Conservation (phyloP, 2,797 vertebrate species). For the Siniperca scherzeri region DNA sequence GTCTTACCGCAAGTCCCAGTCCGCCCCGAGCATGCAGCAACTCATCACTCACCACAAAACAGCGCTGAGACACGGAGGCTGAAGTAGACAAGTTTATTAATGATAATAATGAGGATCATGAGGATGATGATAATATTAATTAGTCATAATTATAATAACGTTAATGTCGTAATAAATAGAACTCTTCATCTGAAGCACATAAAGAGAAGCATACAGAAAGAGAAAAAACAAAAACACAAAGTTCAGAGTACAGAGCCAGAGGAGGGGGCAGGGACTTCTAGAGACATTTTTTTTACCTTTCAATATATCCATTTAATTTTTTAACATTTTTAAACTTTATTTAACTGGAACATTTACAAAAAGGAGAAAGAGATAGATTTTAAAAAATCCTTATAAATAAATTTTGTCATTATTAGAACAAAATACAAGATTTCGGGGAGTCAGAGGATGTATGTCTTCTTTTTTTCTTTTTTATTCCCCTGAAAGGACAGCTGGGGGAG, state of each 20-base stretch:
- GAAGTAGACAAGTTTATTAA: constrained; percentile 88
- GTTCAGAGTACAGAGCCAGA: constrained; percentile 85
- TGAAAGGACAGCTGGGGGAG: constrained; percentile 61
- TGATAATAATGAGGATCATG: constrained; percentile 86
- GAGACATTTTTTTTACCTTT: constrained; percentile 82
- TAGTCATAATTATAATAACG: constrained; percentile 91
- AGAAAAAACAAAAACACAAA: constrained; percentile 88
- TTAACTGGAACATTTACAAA: constrained; percentile 88
- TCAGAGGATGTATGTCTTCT: constrained; percentile 64
- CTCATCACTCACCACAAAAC: constrained; percentile 69
- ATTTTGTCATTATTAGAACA: constrained; percentile 87
- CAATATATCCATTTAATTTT: constrained; percentile 84
- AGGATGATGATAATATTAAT: constrained; percentile 86
- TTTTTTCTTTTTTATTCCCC: constrained; percentile 48
- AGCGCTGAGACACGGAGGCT: constrained; percentile 57
- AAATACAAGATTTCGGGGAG: constrained; percentile 87
- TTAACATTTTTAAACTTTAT: constrained; percentile 85
- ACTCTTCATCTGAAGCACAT: constrained; percentile 93
- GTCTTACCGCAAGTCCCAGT: constrained; percentile 26
- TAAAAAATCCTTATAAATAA: constrained; percentile 89
- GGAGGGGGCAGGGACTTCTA: constrained; percentile 77
- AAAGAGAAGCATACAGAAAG: constrained; percentile 93
- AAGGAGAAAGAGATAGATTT: constrained; percentile 86
- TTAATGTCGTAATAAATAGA: constrained; percentile 90
- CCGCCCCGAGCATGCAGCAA: background rate